Percentiles rank a stretch among this genome's conserved stretches.
phyloP scores from a whole-genome alignment of 2,797 vertebrate genomes.

The Heliangelus exortis region DNA sequence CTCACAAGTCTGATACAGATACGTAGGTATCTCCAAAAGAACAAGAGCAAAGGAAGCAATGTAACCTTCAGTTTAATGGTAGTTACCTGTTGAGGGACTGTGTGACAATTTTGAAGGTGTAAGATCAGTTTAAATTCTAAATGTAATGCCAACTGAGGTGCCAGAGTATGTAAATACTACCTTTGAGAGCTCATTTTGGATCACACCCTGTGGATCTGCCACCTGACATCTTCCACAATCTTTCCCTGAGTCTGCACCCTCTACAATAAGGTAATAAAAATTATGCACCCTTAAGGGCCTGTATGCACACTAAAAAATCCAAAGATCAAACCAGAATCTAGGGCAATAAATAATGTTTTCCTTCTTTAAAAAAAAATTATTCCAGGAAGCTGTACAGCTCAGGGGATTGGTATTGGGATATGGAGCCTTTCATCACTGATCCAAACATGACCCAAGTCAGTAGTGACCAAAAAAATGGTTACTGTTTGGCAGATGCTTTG shows the following conservation, averaged over 20 bases:
- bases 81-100: background rate
- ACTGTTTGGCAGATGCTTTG: conserved; percentile 69
- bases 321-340: conserved; percentile 35
- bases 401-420: conserved; percentile 43
- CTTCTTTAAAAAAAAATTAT: conserved; percentile 46
- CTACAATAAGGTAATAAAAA: background rate
- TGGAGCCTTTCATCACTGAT: conserved; percentile 65
- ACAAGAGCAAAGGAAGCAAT: background rate
- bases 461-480: conserved; percentile 65
- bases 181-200: background rate
- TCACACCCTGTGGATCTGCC: background rate
- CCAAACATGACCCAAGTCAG: conserved; percentile 64
- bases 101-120: background rate
- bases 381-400: conserved; percentile 52
- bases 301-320: conserved; percentile 12
- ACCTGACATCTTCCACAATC: conserved; percentile 8
- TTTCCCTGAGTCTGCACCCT: background rate
- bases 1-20: background rate
- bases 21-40: background rate
- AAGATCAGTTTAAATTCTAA: background rate
- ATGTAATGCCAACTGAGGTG: background rate
- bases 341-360: conserved; percentile 28
- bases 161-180: background rate
- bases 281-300: background rate
- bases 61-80: background rate